Evolutionary conservation across 2,888 invertebrate species (phyloP), one percentile per base, ranked within the genome.

Genomic region (Cheilosia grossa): DNA sequence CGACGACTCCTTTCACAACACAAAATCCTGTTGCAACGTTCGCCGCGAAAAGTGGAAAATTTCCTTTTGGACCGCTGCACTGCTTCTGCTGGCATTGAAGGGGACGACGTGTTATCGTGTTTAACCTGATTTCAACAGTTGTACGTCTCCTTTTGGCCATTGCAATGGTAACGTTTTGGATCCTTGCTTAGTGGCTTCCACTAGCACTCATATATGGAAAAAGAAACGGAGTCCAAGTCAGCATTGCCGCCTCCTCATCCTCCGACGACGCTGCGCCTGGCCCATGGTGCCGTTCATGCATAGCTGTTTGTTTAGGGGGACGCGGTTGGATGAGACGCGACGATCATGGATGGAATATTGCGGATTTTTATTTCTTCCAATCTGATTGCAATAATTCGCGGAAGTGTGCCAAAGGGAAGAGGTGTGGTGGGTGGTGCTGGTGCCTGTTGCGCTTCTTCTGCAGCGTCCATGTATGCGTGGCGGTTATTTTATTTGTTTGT

Each of bases 41-140:
- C 27, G 30, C 15, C 42, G 53, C 54, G 70, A 73, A 58, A 69
- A 74, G 75, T 73, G 40, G 77, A 72, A 82, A 79, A 64, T 53
- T 69, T 74, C 79, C 79, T 73, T 79, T 79, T 74, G 73, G 73
- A 40, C 44, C 70, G n/a, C 17, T 70, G 56, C 33, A 0, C 24
- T 24, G 24, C 4, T n/a, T n/a, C n/a, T n/a, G n/a, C n/a, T 27
- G n/a, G 77, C 37, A 59, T 19, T 47, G 47, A 24, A 77, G 47
- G 4, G 58, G 56, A 33, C 17, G 69, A 42, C 49, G 56, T 63
- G 33, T 54, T 67, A 72, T 78, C 79, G 64, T 79, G 83, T 75
- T 85, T 85, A 85, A 85, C 83, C 83, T 85, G 83, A 85, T 85
- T 85, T 85, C 66, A 47, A 66, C 40, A 51, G 47, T 59, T 33